These are phyloP conservation scores for Odontocolon sp. DNA, from an alignment of 2,888 invertebrate genomes.

Conservation along the genomic window DNA sequence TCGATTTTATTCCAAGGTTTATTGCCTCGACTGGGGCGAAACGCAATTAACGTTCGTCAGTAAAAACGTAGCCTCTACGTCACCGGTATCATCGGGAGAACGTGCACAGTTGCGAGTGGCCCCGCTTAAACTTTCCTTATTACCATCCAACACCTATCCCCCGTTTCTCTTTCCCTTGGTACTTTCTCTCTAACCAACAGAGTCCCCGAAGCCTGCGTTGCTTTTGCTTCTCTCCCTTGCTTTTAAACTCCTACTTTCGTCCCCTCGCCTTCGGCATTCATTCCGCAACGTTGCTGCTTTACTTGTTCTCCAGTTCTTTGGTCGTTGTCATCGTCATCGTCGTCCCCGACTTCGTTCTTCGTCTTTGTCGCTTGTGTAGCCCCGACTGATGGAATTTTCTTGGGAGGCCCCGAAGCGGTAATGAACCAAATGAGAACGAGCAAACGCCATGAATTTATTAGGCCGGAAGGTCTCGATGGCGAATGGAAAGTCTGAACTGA, in stretches of 20 bases:
- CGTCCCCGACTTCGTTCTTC: conserved; percentile 18
- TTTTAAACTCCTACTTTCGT: conserved; percentile 32
- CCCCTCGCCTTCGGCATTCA: conserved; percentile 60
- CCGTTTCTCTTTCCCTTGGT: conserved; percentile 19
- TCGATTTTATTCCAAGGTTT: conserved; percentile 25
- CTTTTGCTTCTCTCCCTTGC: conserved; percentile 28
- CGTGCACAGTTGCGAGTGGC: conserved; percentile 46
- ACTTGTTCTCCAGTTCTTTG: background rate
- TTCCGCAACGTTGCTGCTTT: conserved; percentile 31
- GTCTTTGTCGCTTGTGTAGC: background rate
- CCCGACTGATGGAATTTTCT: conserved; percentile 24
- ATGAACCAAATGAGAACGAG: conserved; percentile 27
- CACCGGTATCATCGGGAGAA: conserved; percentile 49
- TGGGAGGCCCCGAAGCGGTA: conserved; percentile 3
- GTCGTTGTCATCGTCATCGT: conserved; percentile 30
- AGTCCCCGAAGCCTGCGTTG: conserved; percentile 19
- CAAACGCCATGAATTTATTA: conserved; percentile 67
- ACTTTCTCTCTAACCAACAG: background rate
- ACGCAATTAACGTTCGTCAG: conserved; percentile 74
- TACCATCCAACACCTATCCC: conserved; percentile 55
- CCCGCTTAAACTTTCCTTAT: conserved; percentile 69
- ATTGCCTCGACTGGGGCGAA: conserved; percentile 68
- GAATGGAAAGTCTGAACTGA: conserved; percentile 9
- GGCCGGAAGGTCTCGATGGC: conserved; percentile 61
- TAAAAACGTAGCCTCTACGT: conserved; percentile 53